A percentile compares a stretch with the other conserved stretches of the same genome.
phyloP scores from a whole-genome alignment of 2,113 vertebrate genomes.

The Dinomys branickii region DNA sequence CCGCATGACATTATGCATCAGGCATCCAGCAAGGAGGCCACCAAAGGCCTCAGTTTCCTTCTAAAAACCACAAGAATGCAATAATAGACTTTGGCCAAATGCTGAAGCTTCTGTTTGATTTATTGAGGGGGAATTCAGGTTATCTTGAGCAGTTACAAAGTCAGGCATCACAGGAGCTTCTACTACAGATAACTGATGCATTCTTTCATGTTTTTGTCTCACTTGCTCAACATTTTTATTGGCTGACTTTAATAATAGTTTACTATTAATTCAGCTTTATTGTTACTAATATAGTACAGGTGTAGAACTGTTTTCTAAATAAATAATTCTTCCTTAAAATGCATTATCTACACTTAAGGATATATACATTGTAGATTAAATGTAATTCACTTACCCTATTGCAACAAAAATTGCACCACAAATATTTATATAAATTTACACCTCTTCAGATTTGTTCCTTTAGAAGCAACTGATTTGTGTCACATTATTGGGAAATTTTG shows the following conservation, averaged over 20 bases:
- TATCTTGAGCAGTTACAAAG: neutral
- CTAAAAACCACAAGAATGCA: neutral
- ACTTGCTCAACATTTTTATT: neutral
- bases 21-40: neutral
- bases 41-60: neutral
- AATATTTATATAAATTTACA: neutral
- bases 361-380: neutral
- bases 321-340: neutral
- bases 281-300: neutral
- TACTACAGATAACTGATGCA: neutral
- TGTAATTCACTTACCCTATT: neutral
- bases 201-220: neutral
- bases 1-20: neutral
- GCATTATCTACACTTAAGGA: neutral
- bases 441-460: neutral
- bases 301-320: neutral
- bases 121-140: neutral
- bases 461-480: neutral
- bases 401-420: neutral
- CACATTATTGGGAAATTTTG: neutral
- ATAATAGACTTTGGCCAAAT: neutral
- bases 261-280: neutral
- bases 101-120: neutral
- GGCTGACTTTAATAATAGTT: neutral
- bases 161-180: too few species aligned